Base-by-base conservation (phyloP, 2,113 vertebrate species). In the Brevimyrus niger region DNA sequence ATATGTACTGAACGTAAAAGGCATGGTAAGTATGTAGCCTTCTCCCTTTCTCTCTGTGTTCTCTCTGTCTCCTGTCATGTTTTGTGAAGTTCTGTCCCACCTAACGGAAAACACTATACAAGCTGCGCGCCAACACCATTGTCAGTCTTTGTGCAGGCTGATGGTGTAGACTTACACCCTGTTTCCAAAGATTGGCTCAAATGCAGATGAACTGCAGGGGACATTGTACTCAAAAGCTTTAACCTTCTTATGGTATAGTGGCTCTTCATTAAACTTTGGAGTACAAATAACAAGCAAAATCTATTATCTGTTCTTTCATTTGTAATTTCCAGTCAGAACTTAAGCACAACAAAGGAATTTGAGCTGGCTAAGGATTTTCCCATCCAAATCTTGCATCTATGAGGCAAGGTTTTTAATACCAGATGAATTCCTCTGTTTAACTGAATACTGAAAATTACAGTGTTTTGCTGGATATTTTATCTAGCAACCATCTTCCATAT, bases 401-500 rank as follows among this genome's bases (percentile, higher is more conserved):
- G 90, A 92, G 85, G 46, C 89, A 93, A 92, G 92, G 90, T 90
- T 87, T 84, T 88, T 23, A 55, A 89, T 90, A 87, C 48, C 31
- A 47, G 51, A 90, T 93, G 91, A 91, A 91, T 92, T 88, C 93
- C 92, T 93, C 91, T 94, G 69, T 94, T 94, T 23, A 11, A 80
- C 73, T 80, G 50, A 84, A 84, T 93, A 90, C 92, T 89, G 94
- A 95, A 93, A 92, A 92, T 92, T 84, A 44, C 76, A 82, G 17
- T 91, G 91, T 91, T 92, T 92, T 92, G 92, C 91, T 90, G 83
- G 83, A 87, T 69, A 73, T 69, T 38, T 51, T 53, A 38, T 50
- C 89, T 90, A 90, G 92, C 91, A 92, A 93, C 88, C 89, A 80
- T 93, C 92, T 61, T 93, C 93, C 92, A 91, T 92, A 50, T 91